Base-by-base conservation (phyloP, 2,113 vertebrate species). In the Thalassoma bifasciatum region DNA sequence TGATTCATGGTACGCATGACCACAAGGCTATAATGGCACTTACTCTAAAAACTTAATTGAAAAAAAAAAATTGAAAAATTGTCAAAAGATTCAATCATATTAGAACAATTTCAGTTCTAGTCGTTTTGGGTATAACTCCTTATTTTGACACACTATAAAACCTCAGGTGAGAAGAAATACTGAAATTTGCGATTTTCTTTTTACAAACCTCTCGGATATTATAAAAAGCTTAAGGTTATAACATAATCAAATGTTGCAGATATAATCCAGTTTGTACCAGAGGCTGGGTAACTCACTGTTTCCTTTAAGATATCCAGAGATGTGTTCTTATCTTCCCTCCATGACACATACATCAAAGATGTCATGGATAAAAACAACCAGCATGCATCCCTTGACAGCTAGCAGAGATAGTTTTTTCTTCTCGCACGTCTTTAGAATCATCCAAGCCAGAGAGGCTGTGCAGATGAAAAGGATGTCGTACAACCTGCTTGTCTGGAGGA, bases 401-500 rank as follows among this genome's bases (percentile, higher is more conserved):
- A 19, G 65, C 46, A 66, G 72, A 74, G 36, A 56, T 22, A 12
- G 16, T 24, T 30, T 60, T 60, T 75, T 80, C 57, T 30, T 37
- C 37, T 63, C 23, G 60, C n/a, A 58, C 75, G 49, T 84, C 79
- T 84, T 81, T 51, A 61, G 68, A 19, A 81, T 62, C 71, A 60
- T 82, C 51, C 12, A 59, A 40, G 72, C 67, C 67, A 54, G 59
- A 74, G 75, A 80, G 60, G 64, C 72, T 59, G 60, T 22, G 8
- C 9, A 86, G 86, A 90, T 89, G 78, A 91, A 91, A 90, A 85
- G 79, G 66, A 88, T 71, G 72, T 19, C 62, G 82, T 72, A 56
- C 74, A 79, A 61, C 50, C 44, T 19, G n/a, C 69, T 72, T 63
- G 83, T 79, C 68, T 79, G 10, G 62, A 87, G 69, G 44, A 73